Conservation (phyloP, 1,140 invertebrate genomes). For the Drosophila nannoptera region DNA sequence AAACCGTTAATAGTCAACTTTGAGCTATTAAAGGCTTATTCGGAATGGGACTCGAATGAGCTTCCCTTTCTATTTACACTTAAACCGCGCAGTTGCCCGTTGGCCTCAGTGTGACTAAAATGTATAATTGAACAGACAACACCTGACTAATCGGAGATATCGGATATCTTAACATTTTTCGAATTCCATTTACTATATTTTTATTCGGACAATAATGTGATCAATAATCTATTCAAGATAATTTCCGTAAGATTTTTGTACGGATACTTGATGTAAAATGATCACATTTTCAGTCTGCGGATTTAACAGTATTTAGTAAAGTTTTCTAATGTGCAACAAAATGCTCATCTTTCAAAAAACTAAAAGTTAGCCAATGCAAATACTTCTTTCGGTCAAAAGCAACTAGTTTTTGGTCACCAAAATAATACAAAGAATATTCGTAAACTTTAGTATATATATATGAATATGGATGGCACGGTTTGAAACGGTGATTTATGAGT, state of each 20-base stretch:
- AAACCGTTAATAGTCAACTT: conserved; percentile 9
- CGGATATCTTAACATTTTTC: too few species aligned
- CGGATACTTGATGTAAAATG: conserved; percentile 7
- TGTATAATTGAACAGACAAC: too few species aligned
- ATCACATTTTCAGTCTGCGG: conserved; percentile 20
- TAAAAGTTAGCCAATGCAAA: conserved; percentile 59
- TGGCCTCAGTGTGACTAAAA: too few species aligned
- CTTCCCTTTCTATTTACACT: conserved; percentile 3
- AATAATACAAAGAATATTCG: conserved; percentile 55
- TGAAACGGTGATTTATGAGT: conserved; percentile 50
- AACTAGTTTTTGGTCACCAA: conserved; percentile 61
- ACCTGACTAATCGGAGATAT: too few species aligned
- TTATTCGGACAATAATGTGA: too few species aligned
- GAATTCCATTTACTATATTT: too few species aligned
- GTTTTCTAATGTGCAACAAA: conserved; percentile 29
- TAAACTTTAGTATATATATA: conserved; percentile 52
- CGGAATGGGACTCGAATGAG: conserved; percentile 11
- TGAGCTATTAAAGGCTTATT: background rate
- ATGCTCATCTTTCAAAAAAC: conserved; percentile 34
- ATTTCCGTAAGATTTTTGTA: too few species aligned
- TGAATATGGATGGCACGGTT: conserved; percentile 48
- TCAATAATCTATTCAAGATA: too few species aligned
- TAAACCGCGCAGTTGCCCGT: background rate
- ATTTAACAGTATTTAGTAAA: conserved; percentile 35
- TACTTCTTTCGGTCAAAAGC: conserved; percentile 55